Evolutionary conservation across 2,888 invertebrate species (phyloP), one percentile per base, ranked within the genome.

Genomic region (Marronus borbonicus): DNA sequence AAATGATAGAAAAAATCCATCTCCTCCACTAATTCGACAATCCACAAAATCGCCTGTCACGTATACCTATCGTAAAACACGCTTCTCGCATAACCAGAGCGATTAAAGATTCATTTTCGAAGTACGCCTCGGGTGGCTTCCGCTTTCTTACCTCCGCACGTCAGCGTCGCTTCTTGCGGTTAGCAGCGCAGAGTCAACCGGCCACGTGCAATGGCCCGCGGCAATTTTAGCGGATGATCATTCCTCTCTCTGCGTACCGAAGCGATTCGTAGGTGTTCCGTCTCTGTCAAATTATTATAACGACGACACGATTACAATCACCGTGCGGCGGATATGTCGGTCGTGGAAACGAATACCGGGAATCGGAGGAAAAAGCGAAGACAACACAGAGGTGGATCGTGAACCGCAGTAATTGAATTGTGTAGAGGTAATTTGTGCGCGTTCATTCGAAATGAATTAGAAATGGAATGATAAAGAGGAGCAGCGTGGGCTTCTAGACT

Each of bases 151-250:
- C 68, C 49, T 20, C 17, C 28, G n/a, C 8, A 8, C 44, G 24
- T 8, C 14, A 14, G 17, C 68, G 36, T 28, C 50, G 14, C 68
- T 68, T 50, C 68, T 68, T 68, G 68, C 68, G 68, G 68, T 68
- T 68, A 68, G 50, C n/a, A 50, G 14, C 55, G 55, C 20, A 14
- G 14, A 68, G 28, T 50, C 68, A n/a, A 20, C 68, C 36, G 70
- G 70, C 70, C 70, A 70, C 70, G 70, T 70, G 70, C 58, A 70
- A 55, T 17, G n/a, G 55, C 70, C 58, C n/a, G 36, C 3, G 70
- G 70, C 58, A 55, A 70, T 17, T 31, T 70, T 70, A 55, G 58
- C 70, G 12, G 52, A 70, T 20, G 69, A 70, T 68, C 24, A 50
- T 55, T 70, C 14, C 69, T 31, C 31, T 31, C 10, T 70, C 20